Base-by-base conservation (phyloP, 2,797 vertebrate genomes). In the Anableps anableps region DNA sequence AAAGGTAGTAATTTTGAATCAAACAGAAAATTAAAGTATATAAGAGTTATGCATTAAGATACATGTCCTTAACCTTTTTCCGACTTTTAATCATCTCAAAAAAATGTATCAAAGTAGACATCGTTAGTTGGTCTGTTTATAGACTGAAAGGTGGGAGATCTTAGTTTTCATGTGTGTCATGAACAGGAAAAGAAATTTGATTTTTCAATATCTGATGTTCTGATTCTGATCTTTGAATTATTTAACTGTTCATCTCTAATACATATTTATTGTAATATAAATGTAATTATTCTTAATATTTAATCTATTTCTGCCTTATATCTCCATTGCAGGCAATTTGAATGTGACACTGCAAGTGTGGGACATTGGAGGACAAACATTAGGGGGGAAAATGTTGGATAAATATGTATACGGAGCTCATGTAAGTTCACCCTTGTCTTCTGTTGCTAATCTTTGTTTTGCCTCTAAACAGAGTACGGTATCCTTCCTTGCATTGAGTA, bases 371-470 rank as follows among this genome's bases (percentile, higher is more conserved):
- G 99, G 99, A 50, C 99, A 99, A 95, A 98, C 98, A 0, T 96
- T 99, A 89, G 99, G 99, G 93, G 98, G 98, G 83, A 98, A 98
- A 93, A 99, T 99, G 98, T 94, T 99, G 95, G 98, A 99, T 96
- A 99, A 99, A 97, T 99, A 99, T 83, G 94, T 99, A 84, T 99
- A 99, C 55, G 98, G 98, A 91, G 97, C 98, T 92, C 97, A 99
- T 96, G 96, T 96, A 94, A 45, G 8, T 75, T 55, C 66, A 77
- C 71, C 70, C 38, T 73, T 45, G 60, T 71, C 38, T 45, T 76
- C 51, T 72, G 16, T 62, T 68, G n/a, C 41, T 47, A 19, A 41
- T 21, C 72, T 62, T 76, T 77, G 70, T 58, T 29, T 48, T 76
- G 9, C 23, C 36, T 19, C 80, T 23, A 81, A 76, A 72, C 45